Conservation (phyloP, 2,113 vertebrate species). For the Antigone vipio region DNA sequence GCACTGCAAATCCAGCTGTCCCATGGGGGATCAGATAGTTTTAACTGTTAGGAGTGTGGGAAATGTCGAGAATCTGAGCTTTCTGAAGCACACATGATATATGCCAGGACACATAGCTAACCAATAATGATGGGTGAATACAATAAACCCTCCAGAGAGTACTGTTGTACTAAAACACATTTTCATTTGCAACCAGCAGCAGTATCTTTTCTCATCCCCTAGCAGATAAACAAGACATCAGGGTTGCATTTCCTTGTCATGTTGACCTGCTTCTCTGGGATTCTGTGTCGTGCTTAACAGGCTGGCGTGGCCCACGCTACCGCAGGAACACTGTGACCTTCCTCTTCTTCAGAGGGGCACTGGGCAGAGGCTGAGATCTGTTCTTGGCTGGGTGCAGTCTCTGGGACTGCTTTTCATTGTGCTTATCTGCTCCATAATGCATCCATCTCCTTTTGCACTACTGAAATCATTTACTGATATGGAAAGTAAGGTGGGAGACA, state of each 20-base stretch:
- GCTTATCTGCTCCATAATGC: neutral
- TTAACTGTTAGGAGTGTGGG: neutral
- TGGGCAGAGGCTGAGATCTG: neutral
- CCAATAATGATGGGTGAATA: neutral
- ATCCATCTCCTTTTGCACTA: neutral
- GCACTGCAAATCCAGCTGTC: neutral
- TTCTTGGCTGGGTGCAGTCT: neutral
- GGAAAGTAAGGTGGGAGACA: neutral
- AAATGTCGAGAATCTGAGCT: neutral
- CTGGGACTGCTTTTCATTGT: neutral
- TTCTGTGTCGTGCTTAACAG: neutral
- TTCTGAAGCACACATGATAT: neutral
- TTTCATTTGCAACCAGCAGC: neutral
- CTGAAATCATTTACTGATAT: neutral
- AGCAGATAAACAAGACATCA: neutral
- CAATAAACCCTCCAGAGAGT: neutral
- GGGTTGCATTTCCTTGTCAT: neutral
- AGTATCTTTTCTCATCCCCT: neutral
- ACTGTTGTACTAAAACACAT: neutral
- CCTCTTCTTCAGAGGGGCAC: neutral
- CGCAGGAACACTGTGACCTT: neutral
- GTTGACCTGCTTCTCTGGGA: neutral
- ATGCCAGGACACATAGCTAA: neutral
- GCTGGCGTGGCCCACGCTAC: rapidly evolving
- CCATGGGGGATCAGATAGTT: neutral